These are phyloP conservation scores for Paedocypris micromegethes DNA, from an alignment of 2,797 vertebrate genomes.

Conservation along the genomic window DNA sequence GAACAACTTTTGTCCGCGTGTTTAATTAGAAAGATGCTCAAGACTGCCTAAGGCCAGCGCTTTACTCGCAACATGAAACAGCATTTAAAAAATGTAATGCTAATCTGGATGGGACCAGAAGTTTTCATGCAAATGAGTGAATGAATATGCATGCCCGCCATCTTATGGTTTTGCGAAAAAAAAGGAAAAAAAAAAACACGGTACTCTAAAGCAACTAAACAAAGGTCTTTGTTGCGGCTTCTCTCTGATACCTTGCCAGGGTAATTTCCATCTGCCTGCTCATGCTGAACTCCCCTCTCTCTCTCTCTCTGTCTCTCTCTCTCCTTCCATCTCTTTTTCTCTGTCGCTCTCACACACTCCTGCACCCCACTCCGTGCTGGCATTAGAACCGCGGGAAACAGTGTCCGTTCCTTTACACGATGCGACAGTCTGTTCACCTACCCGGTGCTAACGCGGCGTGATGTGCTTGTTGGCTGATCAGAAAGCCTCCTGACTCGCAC, in stretches of 20 bases:
- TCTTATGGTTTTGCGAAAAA: conserved; percentile 44
- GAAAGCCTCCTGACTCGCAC: conserved; percentile 42
- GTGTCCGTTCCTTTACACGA: conserved; percentile 41
- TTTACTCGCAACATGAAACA: conserved; percentile 36
- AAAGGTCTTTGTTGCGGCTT: conserved; percentile 50
- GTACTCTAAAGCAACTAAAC: conserved; percentile 46
- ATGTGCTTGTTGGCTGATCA: conserved; percentile 44
- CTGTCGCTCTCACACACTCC: conserved; percentile 35
- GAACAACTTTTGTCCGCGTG: conserved; percentile 20
- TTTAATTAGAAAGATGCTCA: conserved; percentile 42
- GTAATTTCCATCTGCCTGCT: conserved; percentile 49
- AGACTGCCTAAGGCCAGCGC: conserved; percentile 38
- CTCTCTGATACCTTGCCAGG: conserved; percentile 49
- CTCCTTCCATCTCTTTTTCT: conserved; percentile 53
- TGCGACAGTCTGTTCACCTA: conserved; percentile 43
- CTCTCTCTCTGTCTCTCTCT: conserved; percentile 33
- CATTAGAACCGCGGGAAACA: conserved; percentile 43
- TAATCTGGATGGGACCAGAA: conserved; percentile 40
- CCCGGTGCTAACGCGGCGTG: conserved; percentile 38
- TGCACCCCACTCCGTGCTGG: conserved; percentile 37
- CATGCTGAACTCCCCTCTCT: conserved; percentile 33
- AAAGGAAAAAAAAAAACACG: conserved; percentile 1
- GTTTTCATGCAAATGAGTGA: conserved; percentile 46
- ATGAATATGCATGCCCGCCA: conserved; percentile 48
- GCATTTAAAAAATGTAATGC: conserved; percentile 44